Conservation (phyloP, 1,140 invertebrate species). For the Hyposmocoma kahamanoa region DNA sequence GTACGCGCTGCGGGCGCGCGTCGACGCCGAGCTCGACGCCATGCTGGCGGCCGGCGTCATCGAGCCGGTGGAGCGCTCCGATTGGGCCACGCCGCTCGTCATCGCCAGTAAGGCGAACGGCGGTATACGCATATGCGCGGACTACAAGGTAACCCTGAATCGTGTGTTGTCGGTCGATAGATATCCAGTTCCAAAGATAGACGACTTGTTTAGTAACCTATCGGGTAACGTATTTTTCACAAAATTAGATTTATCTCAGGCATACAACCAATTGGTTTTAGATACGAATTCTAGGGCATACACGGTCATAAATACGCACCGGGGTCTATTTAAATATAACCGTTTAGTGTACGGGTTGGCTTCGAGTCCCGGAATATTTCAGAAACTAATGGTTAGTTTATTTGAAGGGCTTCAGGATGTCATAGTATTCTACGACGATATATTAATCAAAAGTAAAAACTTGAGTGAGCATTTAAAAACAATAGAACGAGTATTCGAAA, state of each 20-base stretch:
- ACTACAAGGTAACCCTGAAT: conserved; percentile 30
- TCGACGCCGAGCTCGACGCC: conserved; percentile 8
- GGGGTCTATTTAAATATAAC: conserved; percentile 40
- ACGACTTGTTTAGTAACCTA: conserved; percentile 26
- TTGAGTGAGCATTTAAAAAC: conserved; percentile 1
- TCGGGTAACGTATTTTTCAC: conserved; percentile 23
- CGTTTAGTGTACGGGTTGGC: conserved; percentile 48
- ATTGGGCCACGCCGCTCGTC: conserved; percentile 53
- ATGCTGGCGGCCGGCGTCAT: conserved; percentile 34
- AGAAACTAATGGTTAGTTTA: conserved; percentile 39
- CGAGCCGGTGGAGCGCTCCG: conserved; percentile 23
- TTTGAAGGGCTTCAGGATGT: conserved; percentile 19
- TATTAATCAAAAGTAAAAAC: conserved; percentile 3
- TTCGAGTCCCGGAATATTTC: conserved; percentile 36
- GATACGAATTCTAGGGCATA: conserved; percentile 32
- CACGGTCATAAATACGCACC: conserved; percentile 45
- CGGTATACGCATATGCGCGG: conserved; percentile 50
- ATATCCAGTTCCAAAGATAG: conserved; percentile 31
- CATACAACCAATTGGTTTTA: conserved; percentile 34
- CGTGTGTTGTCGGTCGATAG: conserved; percentile 29
- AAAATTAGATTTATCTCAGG: conserved; percentile 35
- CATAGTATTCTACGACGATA: conserved; percentile 3
- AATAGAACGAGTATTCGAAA: conserved; percentile 4
- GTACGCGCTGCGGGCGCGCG: not conserved
- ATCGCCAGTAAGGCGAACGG: conserved; percentile 45